phyloP scores from a whole-genome alignment of 2,113 vertebrate genomes.

The Odontesthes bonariensis region DNA sequence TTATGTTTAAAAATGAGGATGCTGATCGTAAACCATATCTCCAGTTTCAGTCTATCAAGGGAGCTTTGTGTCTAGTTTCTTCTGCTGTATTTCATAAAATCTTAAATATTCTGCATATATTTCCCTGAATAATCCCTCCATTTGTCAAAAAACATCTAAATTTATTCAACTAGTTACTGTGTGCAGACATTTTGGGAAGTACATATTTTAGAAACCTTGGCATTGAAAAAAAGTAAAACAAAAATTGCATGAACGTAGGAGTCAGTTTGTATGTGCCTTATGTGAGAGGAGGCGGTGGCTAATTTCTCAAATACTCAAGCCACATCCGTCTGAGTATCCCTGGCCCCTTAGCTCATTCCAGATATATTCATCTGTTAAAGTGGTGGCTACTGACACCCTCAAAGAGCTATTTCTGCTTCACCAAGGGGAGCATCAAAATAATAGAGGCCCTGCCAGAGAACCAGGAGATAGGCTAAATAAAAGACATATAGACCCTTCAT shows the following conservation, averaged over 20 bases:
- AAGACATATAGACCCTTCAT: constrained; percentile 44
- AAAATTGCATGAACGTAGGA: not conserved
- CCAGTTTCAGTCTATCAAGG: too few species aligned
- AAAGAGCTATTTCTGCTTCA: constrained; percentile 67
- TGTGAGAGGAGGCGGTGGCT: not conserved
- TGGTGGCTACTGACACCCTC: constrained; percentile 70
- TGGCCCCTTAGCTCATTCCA: constrained; percentile 68
- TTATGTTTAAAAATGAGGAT: too few species aligned
- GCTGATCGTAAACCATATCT: too few species aligned
- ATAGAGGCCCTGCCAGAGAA: constrained; percentile 65
- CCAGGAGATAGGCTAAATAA: constrained; percentile 22
- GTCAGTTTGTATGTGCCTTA: not conserved
- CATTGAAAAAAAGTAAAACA: not conserved
- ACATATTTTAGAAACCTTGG: not conserved
- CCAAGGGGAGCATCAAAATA: constrained; percentile 71
- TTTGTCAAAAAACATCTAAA: not conserved
- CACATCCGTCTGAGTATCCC: constrained; percentile 71
- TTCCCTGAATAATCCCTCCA: not conserved
- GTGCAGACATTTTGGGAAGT: not conserved
- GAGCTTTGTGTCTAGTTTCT: too few species aligned
- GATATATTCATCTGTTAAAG: constrained; percentile 78
- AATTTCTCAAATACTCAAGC: constrained; percentile 65
- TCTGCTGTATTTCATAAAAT: too few species aligned
- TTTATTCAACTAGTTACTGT: not conserved
- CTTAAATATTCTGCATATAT: too few species aligned